Conservation (phyloP, 92 coral and sea anemone genomes). For the Epizoanthus rinbou region DNA sequence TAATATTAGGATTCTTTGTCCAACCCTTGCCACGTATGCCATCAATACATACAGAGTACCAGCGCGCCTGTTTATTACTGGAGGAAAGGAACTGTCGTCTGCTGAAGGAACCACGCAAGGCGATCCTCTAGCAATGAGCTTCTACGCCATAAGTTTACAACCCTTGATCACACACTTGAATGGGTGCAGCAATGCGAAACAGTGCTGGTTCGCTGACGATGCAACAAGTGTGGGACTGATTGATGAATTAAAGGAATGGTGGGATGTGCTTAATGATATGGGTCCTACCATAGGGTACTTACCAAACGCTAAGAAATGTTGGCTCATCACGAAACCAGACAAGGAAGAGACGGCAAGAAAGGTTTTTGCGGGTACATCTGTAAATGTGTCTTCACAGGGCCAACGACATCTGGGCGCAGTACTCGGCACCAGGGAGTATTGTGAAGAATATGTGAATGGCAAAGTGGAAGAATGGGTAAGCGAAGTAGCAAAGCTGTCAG, state of each 20-base stretch:
- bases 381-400: constrained; percentile 59
- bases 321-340: constrained; percentile 53
- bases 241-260: constrained; percentile 53
- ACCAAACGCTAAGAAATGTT: constrained; percentile 60
- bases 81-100: constrained; percentile 22
- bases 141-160: constrained; percentile 52
- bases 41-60: constrained; percentile 32
- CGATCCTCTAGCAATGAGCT: constrained; percentile 41
- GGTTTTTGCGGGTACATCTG: constrained; percentile 48
- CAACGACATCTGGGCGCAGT: constrained; percentile 68
- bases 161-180: constrained; percentile 49
- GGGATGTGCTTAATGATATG: constrained; percentile 45
- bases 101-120: constrained; percentile 43
- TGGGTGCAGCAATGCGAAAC: constrained; percentile 38
- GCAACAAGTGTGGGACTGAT: constrained; percentile 44
- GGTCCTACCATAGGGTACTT: constrained; percentile 50
- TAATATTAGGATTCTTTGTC: constrained; percentile 19
- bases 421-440: constrained; percentile 51
- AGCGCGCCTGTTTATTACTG: constrained; percentile 21
- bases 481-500: constrained; percentile 52
- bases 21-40: constrained; percentile 12
- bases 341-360: constrained; percentile 49
- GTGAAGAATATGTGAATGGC: constrained; percentile 54
- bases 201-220: constrained; percentile 63
- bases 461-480: constrained; percentile 51